Evolutionary conservation across 2,113 vertebrate species (phyloP).

Genomic region (Todiramphus chloris): DNA sequence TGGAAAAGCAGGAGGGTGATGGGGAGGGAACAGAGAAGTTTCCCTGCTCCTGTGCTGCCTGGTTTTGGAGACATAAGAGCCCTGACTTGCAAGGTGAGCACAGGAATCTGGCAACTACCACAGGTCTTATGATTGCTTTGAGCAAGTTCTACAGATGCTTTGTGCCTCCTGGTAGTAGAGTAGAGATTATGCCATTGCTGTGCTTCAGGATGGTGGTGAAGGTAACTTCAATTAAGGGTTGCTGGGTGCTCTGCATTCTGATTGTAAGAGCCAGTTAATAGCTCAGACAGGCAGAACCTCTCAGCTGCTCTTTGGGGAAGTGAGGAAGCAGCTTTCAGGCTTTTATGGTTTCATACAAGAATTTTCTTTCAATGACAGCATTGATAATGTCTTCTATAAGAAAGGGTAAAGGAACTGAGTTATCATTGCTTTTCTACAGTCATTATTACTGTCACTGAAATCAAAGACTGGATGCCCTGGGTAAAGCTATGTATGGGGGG

Average conservation of each 20-base stretch:
- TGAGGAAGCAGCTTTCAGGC: neutral
- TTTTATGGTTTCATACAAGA: neutral
- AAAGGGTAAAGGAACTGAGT: neutral
- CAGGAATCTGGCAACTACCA: neutral
- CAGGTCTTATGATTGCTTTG: neutral
- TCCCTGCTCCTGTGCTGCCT: neutral
- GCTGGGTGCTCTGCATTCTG: neutral
- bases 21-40: neutral
- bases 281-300: neutral
- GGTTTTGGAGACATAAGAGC: neutral
- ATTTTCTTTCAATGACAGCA: neutral
- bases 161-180: neutral
- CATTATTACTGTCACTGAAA: neutral
- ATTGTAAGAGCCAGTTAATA: neutral
- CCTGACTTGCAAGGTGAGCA: neutral
- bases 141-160: neutral
- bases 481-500: neutral
- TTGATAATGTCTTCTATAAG: neutral
- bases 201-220: neutral
- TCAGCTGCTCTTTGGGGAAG: neutral
- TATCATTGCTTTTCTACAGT: neutral
- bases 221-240: neutral
- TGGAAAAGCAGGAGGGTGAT: neutral
- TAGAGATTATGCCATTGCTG: neutral
- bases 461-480: neutral